These are phyloP conservation scores for Enhydra lutris DNA, from an alignment of 2,113 vertebrate species.

Conservation along the genomic window DNA sequence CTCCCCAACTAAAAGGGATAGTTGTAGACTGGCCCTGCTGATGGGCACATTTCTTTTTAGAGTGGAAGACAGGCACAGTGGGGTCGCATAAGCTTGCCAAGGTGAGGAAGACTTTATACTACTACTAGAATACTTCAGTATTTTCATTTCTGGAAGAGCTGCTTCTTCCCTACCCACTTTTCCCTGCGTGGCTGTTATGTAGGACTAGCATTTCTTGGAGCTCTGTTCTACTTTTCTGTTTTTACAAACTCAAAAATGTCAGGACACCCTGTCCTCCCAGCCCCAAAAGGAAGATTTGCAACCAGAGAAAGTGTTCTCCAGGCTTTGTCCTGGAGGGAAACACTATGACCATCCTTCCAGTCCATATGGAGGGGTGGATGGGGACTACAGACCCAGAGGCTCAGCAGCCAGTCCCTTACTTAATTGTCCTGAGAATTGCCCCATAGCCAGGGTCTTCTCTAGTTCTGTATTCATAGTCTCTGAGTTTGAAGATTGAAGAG, in stretches of 20 bases:
- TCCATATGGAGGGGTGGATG: neutral
- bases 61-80: neutral
- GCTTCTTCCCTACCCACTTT: neutral
- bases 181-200: neutral
- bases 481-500: neutral
- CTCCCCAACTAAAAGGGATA: neutral
- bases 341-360: neutral
- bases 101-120: neutral
- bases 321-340: neutral
- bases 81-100: neutral
- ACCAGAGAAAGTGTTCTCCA: neutral
- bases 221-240: neutral
- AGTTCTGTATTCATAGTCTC: neutral
- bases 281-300: neutral
- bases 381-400: neutral
- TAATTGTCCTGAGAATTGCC: neutral
- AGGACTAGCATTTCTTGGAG: neutral
- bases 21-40: neutral
- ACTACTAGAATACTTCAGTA: neutral
- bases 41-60: neutral
- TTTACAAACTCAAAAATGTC: neutral
- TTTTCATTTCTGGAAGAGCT: neutral
- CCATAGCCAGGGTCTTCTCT: neutral
- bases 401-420: neutral
- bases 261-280: neutral